Evolutionary conservation across 2,888 invertebrate genomes (phyloP).

Genomic region (Leucozona laternaria): DNA sequence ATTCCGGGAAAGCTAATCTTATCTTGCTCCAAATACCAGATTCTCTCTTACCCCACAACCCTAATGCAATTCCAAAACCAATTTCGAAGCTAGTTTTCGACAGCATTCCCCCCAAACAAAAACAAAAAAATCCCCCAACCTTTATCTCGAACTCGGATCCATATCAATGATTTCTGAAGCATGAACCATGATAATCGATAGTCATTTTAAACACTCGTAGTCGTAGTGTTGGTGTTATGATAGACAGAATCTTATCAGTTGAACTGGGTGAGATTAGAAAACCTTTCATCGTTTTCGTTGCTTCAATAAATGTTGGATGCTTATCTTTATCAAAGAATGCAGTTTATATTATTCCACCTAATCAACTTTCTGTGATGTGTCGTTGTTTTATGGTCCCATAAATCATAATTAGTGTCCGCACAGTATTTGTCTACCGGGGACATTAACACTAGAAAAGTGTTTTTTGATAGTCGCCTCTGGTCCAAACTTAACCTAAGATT

Average conservation of each 20-base stretch:
- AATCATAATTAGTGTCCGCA: slow-evolving; percentile 66
- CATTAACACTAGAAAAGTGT: slow-evolving; percentile 24
- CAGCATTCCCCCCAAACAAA: slow-evolving; percentile 9
- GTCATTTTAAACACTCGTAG: neutral
- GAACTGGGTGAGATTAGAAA: slow-evolving; percentile 20
- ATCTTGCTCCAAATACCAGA: slow-evolving; percentile 37
- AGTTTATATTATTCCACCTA: neutral
- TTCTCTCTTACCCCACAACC: neutral
- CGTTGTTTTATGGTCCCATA: slow-evolving; percentile 30
- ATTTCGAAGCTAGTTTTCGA: slow-evolving; percentile 50
- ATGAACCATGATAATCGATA: slow-evolving; percentile 52
- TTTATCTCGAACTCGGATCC: slow-evolving; percentile 2
- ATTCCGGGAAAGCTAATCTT: slow-evolving; percentile 48
- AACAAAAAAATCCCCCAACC: neutral
- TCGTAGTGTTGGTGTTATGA: slow-evolving; percentile 4
- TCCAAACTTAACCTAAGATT: neutral
- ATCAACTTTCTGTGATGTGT: neutral
- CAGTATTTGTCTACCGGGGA: neutral
- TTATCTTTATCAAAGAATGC: slow-evolving; percentile 30
- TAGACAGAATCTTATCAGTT: slow-evolving; percentile 33
- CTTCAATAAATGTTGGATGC: neutral
- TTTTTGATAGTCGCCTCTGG: slow-evolving; percentile 18
- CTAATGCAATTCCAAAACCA: slow-evolving; percentile 46
- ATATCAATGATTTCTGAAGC: slow-evolving; percentile 33
- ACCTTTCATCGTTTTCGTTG: neutral